Conservation (phyloP, 2,113 vertebrate species). For the Neogale vison region DNA sequence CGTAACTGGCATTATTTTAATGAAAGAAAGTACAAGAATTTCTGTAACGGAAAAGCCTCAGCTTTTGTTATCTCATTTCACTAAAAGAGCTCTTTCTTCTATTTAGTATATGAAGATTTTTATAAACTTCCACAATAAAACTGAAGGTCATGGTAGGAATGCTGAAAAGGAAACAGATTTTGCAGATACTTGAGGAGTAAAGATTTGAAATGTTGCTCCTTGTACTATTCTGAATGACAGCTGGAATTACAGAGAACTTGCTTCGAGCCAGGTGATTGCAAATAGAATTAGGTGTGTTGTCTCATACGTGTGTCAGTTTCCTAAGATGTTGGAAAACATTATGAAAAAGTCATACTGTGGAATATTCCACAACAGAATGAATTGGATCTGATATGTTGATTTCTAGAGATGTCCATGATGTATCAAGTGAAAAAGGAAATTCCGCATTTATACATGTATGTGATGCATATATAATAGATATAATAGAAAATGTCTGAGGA, state of each 20-base stretch:
- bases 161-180: not conserved
- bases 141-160: not conserved
- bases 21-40: not conserved
- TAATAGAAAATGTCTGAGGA: not conserved
- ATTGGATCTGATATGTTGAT: not conserved
- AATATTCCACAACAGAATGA: not conserved
- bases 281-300: not conserved
- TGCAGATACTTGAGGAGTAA: not conserved
- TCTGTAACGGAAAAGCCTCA: not conserved
- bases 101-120: not conserved
- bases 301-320: not conserved
- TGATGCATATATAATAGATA: not conserved
- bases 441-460: not conserved
- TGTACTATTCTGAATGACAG: not conserved
- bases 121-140: not conserved
- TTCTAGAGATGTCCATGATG: not conserved
- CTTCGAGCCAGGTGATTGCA: not conserved
- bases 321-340: not conserved
- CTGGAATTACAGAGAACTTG: not conserved
- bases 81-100: not conserved
- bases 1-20: not conserved
- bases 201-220: not conserved
- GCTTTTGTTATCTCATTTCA: not conserved
- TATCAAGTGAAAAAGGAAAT: not conserved
- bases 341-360: not conserved